Evolutionary conservation across 2,797 vertebrate genomes (phyloP).

Genomic region (Mormyrus proboscirostris): DNA sequence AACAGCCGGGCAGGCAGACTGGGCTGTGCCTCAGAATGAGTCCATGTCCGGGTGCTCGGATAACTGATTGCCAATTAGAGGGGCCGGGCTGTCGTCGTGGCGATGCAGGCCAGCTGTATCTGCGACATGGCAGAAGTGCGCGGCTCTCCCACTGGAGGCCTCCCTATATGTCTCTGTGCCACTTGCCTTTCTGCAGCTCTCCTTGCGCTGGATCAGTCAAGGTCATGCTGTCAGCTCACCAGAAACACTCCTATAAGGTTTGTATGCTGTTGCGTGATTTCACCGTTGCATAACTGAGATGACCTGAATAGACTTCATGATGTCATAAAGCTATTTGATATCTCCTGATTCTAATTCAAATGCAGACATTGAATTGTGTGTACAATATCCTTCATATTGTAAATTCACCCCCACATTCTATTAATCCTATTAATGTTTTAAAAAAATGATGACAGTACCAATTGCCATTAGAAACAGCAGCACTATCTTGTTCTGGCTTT

Average conservation of each 20-base stretch:
- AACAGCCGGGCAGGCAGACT: conserved; percentile 16
- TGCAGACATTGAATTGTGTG: not conserved
- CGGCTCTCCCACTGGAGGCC: not conserved
- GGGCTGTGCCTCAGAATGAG: not conserved
- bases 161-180: not conserved
- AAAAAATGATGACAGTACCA: not conserved
- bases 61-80: conserved; percentile 26
- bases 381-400: not conserved
- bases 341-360: not conserved
- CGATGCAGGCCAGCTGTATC: not conserved
- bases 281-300: not conserved
- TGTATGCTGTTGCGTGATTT: not conserved
- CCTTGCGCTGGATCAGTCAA: not conserved
- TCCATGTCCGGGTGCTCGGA: not conserved
- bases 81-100: not conserved
- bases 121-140: not conserved
- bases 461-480: not conserved
- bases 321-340: not conserved
- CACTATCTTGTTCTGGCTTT: not conserved
- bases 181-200: not conserved
- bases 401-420: not conserved
- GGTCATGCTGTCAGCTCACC: not conserved
- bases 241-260: not conserved
- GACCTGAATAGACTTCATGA: not conserved
- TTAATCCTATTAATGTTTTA: not conserved